Evolutionary conservation across 2,797 vertebrate species (phyloP).

Genomic region (Tenualosa thibaudeaui): DNA sequence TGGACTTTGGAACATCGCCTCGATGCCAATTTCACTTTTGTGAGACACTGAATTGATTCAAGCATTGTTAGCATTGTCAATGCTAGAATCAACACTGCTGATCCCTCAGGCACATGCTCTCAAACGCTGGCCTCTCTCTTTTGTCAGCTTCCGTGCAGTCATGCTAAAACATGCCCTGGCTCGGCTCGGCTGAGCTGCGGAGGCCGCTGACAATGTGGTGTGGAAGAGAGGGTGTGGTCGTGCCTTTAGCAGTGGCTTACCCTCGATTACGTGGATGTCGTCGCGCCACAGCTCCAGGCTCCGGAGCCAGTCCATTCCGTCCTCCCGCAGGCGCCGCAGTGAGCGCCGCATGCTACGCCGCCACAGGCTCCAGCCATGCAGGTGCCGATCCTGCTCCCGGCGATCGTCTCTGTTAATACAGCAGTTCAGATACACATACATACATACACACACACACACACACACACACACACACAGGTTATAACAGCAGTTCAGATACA

Average conservation of each 20-base stretch:
- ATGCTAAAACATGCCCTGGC: neutral
- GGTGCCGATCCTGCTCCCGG: slow-evolving; percentile 54
- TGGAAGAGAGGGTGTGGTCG: neutral
- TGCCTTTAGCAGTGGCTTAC: slow-evolving; percentile 60
- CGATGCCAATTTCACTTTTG: too few relatives aligned
- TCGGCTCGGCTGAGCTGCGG: neutral
- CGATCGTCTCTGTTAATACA: slow-evolving; percentile 56
- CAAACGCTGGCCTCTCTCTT: too few relatives aligned
- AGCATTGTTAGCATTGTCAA: neutral
- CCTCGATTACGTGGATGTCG: slow-evolving; percentile 88
- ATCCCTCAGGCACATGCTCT: too few relatives aligned
- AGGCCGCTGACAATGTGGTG: too few relatives aligned
- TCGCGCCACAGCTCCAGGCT: slow-evolving; percentile 85
- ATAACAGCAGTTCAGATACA: too few relatives aligned
- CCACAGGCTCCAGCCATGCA: slow-evolving; percentile 77
- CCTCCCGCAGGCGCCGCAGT: slow-evolving; percentile 72
- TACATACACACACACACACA: neutral
- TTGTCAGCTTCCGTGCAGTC: neutral
- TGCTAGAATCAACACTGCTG: neutral
- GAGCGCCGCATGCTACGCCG: slow-evolving; percentile 68
- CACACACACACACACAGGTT: slow-evolving; percentile 40
- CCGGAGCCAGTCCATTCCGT: slow-evolving; percentile 63
- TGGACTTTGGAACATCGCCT: too few relatives aligned
- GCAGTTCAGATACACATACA: neutral
- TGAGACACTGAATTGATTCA: neutral